These are phyloP conservation scores for Stenichneumon culpator DNA, from an alignment of 2,888 invertebrate genomes.

Conservation along the genomic window DNA sequence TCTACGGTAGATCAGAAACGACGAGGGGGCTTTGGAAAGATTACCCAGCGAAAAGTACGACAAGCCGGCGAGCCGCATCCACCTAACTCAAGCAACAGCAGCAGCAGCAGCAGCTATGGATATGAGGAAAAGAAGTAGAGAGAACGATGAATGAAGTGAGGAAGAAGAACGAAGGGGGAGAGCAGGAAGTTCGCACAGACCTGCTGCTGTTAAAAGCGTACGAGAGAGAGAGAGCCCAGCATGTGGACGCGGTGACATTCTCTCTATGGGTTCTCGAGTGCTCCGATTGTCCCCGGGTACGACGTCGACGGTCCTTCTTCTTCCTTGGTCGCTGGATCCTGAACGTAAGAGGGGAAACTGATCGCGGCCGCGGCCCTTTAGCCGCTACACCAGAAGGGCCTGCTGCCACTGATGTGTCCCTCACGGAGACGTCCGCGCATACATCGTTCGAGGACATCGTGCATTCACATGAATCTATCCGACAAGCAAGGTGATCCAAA, in stretches of 20 bases:
- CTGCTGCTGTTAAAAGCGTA: conserved; percentile 71
- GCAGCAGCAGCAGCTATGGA: conserved; percentile 30
- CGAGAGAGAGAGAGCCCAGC: conserved; percentile 58
- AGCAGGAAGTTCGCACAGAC: conserved; percentile 79
- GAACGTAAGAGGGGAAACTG: conserved; percentile 44
- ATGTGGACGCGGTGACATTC: conserved; percentile 79
- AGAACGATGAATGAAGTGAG: conserved; percentile 29
- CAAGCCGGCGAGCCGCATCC: conserved; percentile 33
- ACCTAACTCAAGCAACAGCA: conserved; percentile 22
- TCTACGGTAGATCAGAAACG: conserved; percentile 22
- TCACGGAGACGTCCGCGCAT: conserved; percentile 28
- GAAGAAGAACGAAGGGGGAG: conserved; percentile 44
- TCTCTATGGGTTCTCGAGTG: conserved; percentile 73
- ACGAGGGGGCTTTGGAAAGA: conserved; percentile 37
- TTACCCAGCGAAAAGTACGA: conserved; percentile 58
- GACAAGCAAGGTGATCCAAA: conserved; percentile 12
- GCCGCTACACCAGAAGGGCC: conserved; percentile 46
- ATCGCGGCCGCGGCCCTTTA: conserved; percentile 52
- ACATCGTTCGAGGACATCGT: conserved; percentile 33
- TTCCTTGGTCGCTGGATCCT: conserved; percentile 50
- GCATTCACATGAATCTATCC: not conserved
- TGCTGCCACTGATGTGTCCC: conserved; percentile 47
- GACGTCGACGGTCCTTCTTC: conserved; percentile 58
- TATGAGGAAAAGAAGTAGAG: conserved; percentile 52
- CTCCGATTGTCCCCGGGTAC: conserved; percentile 68